Conservation (phyloP, 2,888 invertebrate genomes). For the Drosophila mimetica region DNA sequence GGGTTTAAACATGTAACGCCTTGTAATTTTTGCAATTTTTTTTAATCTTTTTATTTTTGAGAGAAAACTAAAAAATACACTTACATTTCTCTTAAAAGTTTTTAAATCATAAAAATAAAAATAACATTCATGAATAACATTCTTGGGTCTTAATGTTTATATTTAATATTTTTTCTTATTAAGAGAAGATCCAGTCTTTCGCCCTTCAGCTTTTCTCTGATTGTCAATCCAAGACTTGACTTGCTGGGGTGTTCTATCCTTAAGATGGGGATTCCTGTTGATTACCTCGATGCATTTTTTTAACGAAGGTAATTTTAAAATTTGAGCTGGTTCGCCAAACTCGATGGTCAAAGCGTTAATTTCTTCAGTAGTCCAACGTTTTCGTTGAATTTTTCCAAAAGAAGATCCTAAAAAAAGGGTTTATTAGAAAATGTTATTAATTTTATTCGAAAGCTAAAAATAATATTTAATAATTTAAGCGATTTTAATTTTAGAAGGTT, state of each 20-base stretch:
- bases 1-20: constrained; percentile 1
- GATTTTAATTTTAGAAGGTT: background rate
- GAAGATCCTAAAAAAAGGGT: background rate
- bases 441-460: background rate
- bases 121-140: background rate
- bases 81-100: background rate
- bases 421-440: background rate
- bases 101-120: constrained; percentile 1
- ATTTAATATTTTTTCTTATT: background rate
- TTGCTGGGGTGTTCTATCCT: background rate
- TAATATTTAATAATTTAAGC: background rate
- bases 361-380: background rate
- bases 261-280: background rate
- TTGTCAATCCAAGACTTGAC: constrained; percentile 1
- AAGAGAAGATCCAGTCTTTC: background rate
- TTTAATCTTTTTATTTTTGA: background rate
- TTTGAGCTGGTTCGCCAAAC: background rate
- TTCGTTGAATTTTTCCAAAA: background rate
- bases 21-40: background rate
- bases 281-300: background rate
- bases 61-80: background rate
- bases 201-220: background rate
- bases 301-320: background rate
- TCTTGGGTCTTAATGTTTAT: too few relatives aligned
- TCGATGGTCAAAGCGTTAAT: background rate